Evolutionary conservation across 1,140 invertebrate species (phyloP), one percentile per base, ranked within the genome.

Genomic region (Melipona quadrifasciata): DNA sequence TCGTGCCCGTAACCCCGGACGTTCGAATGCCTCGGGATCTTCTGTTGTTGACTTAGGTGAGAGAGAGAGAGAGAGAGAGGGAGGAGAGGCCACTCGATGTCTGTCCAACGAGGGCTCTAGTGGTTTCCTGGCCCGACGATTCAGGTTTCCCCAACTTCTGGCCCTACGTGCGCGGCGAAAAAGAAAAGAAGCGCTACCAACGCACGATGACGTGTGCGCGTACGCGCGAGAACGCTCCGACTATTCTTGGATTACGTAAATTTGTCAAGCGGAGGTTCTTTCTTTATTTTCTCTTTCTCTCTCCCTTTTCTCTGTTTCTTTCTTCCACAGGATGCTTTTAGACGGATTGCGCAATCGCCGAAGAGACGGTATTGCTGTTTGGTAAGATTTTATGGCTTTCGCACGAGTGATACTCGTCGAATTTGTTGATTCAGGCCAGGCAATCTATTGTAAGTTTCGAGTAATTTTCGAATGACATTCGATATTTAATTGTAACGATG

Each of bases 11-110:
- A 90, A 90, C 82, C 77, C 71, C 83, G 87, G 86, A 90, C 80
- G 61, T 86, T 89, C 82, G 87, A 90, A 90, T 84, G 77, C 70
- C 82, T 78, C n/a, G 47, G 58, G 51, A 58, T 75, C n/a, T 16
- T 34, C 47, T 70, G 65, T 84, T 88, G 86, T 90, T 90, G 89
- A 90, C 79, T 90, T 86, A 90, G 89, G 89, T 82, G 79, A 85
- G 82, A 90, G 79, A 65, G 70, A 39, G 5, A 39, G 6, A 39
- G 39, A 39, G 39, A 39, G 39, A 39, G 39, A 39, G 5, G 19
- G 70, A 79, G 84, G 86, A 86, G 84, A 80, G 85, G 31, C 89
- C 81, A 90, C 89, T 90, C 79, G 81, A 85, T 84, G 89, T 90
- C 87, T 84, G 68, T 79, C 89, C 71, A 82, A 70, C 82, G 67